Percentiles rank a stretch among this genome's conserved stretches.
Conservation (phyloP, 1,140 invertebrate genomes). For the Melipona quadrifasciata region DNA sequence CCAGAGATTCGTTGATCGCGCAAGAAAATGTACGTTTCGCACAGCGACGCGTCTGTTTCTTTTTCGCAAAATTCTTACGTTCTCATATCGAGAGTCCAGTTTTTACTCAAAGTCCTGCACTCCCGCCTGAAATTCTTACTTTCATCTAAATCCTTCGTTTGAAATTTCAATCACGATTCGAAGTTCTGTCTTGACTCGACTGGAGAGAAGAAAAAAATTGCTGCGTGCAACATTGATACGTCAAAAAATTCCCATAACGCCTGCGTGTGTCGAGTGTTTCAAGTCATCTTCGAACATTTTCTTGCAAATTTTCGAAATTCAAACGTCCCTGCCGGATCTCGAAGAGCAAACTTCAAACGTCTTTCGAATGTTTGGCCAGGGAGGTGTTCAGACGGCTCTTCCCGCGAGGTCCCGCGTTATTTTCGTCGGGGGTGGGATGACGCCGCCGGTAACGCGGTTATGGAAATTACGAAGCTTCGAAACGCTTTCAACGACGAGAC, state of each 20-base stretch:
- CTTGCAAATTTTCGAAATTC: neutral
- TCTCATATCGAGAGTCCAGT: neutral
- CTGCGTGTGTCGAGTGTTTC: neutral
- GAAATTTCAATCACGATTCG: too few relatives aligned
- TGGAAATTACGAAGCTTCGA: conserved; percentile 30
- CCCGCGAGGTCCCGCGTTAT: conserved; percentile 12
- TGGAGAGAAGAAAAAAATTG: too few relatives aligned
- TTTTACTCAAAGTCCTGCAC: neutral
- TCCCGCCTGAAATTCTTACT: neutral
- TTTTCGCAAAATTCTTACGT: neutral
- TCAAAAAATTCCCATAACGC: neutral
- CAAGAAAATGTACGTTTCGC: neutral
- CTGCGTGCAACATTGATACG: neutral
- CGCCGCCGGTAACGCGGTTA: conserved; percentile 33
- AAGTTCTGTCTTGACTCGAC: too few relatives aligned
- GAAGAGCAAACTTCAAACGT: conserved; percentile 35
- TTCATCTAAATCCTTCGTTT: neutral
- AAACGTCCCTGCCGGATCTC: neutral
- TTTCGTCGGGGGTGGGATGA: conserved; percentile 4
- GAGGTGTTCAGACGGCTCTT: conserved; percentile 9
- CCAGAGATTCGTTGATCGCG: neutral
- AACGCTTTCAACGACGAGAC: neutral
- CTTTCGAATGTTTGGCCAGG: conserved; percentile 41
- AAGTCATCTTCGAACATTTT: neutral
- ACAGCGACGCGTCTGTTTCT: neutral